phyloP scores from a whole-genome alignment of 2,113 vertebrate species.

The Ciconia maguari region DNA sequence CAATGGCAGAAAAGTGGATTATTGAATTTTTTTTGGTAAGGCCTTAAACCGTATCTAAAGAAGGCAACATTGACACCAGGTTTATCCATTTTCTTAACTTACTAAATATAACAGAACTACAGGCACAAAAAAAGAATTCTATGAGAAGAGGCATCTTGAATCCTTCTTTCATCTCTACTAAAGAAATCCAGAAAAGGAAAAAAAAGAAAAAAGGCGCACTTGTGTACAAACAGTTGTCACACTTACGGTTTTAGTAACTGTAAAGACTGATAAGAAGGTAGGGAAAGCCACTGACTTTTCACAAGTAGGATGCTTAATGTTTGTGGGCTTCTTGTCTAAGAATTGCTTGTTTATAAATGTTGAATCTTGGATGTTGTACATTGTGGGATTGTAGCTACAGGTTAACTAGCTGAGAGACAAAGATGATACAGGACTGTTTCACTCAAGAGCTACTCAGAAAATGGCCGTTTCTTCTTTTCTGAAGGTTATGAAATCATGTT shows the following conservation, averaged over 20 bases:
- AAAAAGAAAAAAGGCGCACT: neutral
- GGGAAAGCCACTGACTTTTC: neutral
- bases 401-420: neutral
- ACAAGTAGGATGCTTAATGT: neutral
- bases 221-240: neutral
- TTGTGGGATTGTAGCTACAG: neutral
- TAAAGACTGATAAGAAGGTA: neutral
- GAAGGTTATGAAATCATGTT: neutral
- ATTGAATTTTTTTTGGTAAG: neutral
- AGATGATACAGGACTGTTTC: neutral
- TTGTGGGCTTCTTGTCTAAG: neutral
- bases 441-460: neutral
- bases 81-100: neutral
- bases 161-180: neutral
- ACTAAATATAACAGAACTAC: no score
- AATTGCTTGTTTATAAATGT: neutral
- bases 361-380: neutral
- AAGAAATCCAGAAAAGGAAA: neutral
- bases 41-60: neutral
- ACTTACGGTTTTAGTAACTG: fast-evolving
- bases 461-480: neutral
- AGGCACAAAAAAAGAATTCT: neutral
- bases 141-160: neutral
- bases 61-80: neutral
- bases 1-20: neutral